Evolutionary conservation across 64 coral and sea anemone species (phyloP), one percentile per base, ranked within the genome.

Genomic region (Pocillopora damicornis): DNA sequence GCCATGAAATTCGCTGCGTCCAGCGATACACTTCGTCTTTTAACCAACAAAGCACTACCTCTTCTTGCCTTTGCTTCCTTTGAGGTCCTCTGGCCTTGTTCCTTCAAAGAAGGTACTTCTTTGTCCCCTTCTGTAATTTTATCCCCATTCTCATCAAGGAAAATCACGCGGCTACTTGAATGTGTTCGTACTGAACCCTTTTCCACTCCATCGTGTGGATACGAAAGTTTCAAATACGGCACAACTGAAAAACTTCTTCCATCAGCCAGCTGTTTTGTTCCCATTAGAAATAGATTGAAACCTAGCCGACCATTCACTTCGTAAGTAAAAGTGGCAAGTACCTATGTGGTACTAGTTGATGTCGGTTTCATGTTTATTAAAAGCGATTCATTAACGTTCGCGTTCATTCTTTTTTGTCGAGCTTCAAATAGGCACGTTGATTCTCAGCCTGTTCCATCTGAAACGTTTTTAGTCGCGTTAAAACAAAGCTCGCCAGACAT

Each of bases 61-160:
- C 80, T 83, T 35, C 15, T 16, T 13, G n/a, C 18, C 67, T 23
- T 71, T 23, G 20, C 67, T 11, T 71, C 67, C n/a, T 71, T 71
- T 8, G 67, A 23, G 22, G 67, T 71, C 8, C 11, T 30, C 20
- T 23, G 22, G 67, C 20, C 22, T 71, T 71, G 22, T 9, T n/a
- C 1, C 20, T 71, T 2, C 0, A 71, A 26, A 71, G 9, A n/a
- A 16, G 64, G 13, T 7, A 37, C 15, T 61, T 56, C 80, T 45
- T 85, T 73, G 63, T 22, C 57, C 4, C 72, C 65, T 9, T n/a
- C 35, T 63, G 34, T 35, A 37, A 57, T 72, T 72, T 85, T 20
- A n/a, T 85, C 58, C 22, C 81, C 81, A 85, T 85, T 72, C 71
- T 85, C 63, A 26, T 85, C 65, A 22, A 85, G 23, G 11, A 72